Conservation (phyloP, 1,140 invertebrate species). For the Drosophila watanabei region DNA sequence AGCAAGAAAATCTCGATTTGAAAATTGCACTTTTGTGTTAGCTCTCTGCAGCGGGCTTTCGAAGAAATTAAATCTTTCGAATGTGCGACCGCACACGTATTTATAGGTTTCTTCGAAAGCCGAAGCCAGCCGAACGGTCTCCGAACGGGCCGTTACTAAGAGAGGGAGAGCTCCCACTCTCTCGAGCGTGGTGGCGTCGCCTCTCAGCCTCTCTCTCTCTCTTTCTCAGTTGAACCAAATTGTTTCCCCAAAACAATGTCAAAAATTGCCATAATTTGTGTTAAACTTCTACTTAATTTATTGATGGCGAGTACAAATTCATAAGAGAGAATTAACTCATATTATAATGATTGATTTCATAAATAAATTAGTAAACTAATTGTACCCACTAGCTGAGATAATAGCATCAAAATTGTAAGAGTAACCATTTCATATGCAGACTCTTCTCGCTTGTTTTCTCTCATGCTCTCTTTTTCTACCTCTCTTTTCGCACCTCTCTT, state of each 20-base stretch:
- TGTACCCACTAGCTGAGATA: accelerated
- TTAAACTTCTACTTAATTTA: too few species aligned
- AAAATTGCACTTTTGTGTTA: conserved; percentile 2
- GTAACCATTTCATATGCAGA: not conserved
- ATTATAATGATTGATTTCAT: not conserved
- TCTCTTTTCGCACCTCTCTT: conserved; percentile 6
- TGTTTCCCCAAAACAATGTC: conserved; percentile 3
- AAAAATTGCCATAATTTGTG: not conserved
- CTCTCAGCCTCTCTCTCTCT: not conserved
- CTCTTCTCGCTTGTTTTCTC: not conserved
- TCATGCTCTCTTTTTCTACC: not conserved
- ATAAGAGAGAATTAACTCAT: too few species aligned
- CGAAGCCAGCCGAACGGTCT: not conserved
- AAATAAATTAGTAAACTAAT: not conserved
- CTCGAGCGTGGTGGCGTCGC: not conserved
- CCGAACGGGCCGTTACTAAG: not conserved
- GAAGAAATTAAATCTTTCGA: conserved; percentile 6
- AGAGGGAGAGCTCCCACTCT: conserved; percentile 2
- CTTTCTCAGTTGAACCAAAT: not conserved
- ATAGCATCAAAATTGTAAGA: not conserved
- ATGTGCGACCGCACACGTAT: not conserved
- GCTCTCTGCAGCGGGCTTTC: not conserved
- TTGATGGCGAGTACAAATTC: too few species aligned
- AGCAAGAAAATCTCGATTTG: not conserved
- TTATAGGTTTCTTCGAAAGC: not conserved